These are phyloP conservation scores for Allobates femoralis DNA, from an alignment of 2,797 vertebrate species.

Conservation along the genomic window DNA sequence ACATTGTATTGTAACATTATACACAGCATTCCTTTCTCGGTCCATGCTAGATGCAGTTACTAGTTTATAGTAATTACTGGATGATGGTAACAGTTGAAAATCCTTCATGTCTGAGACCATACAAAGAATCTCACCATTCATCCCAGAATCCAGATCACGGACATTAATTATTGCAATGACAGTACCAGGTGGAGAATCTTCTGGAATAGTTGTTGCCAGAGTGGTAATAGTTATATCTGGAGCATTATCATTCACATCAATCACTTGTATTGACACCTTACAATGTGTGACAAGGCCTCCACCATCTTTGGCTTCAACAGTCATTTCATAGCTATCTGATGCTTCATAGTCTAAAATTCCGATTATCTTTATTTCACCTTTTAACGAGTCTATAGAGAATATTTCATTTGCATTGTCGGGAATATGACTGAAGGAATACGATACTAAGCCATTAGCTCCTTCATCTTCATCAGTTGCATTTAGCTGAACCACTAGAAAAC, in stretches of 20 bases:
- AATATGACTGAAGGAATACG: slow-evolving; percentile 83
- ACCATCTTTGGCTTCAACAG: slow-evolving; percentile 84
- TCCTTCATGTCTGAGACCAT: slow-evolving; percentile 78
- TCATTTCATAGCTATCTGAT: slow-evolving; percentile 81
- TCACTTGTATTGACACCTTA: slow-evolving; percentile 82
- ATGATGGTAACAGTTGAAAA: slow-evolving; percentile 82
- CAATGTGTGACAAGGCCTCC: slow-evolving; percentile 85
- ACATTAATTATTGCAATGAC: slow-evolving; percentile 86
- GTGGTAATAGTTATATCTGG: slow-evolving; percentile 85
- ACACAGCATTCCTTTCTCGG: slow-evolving; percentile 79
- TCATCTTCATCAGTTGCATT: slow-evolving; percentile 79
- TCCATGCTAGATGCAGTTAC: slow-evolving; percentile 81
- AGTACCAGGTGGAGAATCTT: slow-evolving; percentile 82
- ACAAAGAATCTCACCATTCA: slow-evolving; percentile 82
- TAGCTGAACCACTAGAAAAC: slow-evolving; percentile 72
- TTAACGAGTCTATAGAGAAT: slow-evolving; percentile 81
- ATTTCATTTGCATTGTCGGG: slow-evolving; percentile 79
- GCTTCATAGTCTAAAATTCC: slow-evolving; percentile 87
- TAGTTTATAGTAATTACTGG: slow-evolving; percentile 84
- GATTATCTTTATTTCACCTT: slow-evolving; percentile 82
- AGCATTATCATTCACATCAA: slow-evolving; percentile 87
- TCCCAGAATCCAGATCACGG: slow-evolving; percentile 82
- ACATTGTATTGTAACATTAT: slow-evolving; percentile 82
- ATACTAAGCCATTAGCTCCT: slow-evolving; percentile 80
- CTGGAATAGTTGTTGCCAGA: slow-evolving; percentile 81